Percentiles rank a stretch among this genome's conserved stretches.
Evolutionary conservation across 2,888 invertebrate species (phyloP).

Genomic region (Philopedon plagiatum): DNA sequence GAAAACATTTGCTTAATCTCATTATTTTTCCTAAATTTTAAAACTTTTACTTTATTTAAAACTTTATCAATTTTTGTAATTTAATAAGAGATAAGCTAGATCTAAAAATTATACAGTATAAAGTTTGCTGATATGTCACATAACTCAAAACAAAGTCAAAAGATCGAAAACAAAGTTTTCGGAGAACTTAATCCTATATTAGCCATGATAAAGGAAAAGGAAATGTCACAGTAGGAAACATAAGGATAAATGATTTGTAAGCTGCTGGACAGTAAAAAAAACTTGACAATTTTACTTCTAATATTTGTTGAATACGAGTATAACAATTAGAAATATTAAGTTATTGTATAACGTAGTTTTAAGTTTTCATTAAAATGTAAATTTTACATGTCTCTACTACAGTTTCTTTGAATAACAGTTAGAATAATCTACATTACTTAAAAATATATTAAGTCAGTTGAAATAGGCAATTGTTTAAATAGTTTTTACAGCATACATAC

Average conservation of each 20-base stretch:
- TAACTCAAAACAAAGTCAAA: constrained; percentile 4
- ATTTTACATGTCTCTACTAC: no score
- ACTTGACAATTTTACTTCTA: background rate
- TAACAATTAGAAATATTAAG: no score
- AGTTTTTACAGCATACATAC: no score
- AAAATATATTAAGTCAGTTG: no score
- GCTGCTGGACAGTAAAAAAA: background rate
- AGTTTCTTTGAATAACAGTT: no score
- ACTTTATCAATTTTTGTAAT: background rate
- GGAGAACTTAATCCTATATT: constrained; percentile 8
- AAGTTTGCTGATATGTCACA: constrained; percentile 14
- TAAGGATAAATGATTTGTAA: constrained; percentile 8
- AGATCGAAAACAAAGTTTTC: background rate
- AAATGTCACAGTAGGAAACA: constrained; percentile 11
- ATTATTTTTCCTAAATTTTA: background rate
- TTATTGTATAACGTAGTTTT: no score
- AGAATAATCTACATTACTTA: no score
- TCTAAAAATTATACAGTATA: background rate
- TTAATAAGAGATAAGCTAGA: background rate
- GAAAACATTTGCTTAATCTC: no score
- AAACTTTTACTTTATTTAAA: background rate
- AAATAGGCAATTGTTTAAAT: no score
- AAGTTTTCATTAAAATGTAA: no score
- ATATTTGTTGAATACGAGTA: background rate
- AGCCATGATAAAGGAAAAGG: background rate